Percentiles rank a stretch among this genome's conserved stretches.
Conservation (phyloP, 1,140 invertebrate genomes). For the Pseudomyrmex pallidus region DNA sequence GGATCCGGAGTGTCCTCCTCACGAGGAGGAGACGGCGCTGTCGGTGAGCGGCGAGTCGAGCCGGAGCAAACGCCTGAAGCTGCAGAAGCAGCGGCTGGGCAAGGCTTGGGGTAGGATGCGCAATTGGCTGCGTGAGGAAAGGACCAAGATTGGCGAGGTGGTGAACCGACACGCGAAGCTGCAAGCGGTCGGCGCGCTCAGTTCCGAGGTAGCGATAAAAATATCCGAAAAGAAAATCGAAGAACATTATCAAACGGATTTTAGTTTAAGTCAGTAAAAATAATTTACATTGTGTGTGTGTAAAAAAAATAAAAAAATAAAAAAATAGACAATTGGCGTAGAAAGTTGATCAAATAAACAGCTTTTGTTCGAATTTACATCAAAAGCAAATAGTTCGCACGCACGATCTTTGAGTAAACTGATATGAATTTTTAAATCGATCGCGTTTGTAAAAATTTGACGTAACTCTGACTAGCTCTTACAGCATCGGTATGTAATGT, state of each 20-base stretch:
- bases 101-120: slow-evolving; percentile 86
- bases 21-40: slow-evolving; percentile 51
- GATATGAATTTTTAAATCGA: neutral
- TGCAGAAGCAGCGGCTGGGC: slow-evolving; percentile 83
- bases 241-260: neutral
- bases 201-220: slow-evolving; percentile 7
- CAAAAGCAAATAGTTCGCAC: too few relatives aligned
- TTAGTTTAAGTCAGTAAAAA: neutral
- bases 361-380: too few relatives aligned
- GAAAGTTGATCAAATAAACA: too few relatives aligned
- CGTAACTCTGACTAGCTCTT: slow-evolving; percentile 19
- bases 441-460: neutral
- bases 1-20: slow-evolving; percentile 70
- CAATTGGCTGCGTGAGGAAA: slow-evolving; percentile 85
- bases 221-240: neutral
- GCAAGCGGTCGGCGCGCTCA: slow-evolving; percentile 82
- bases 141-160: slow-evolving; percentile 83
- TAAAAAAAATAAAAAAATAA: neutral
- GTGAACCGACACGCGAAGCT: slow-evolving; percentile 84
- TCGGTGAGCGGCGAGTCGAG: slow-evolving; percentile 24
- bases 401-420: too few relatives aligned
- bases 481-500: neutral
- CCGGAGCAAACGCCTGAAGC: slow-evolving; percentile 67
- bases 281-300: too few relatives aligned
- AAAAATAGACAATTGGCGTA: neutral